A percentile compares a stretch with the other conserved stretches of the same genome.
Evolutionary conservation across 2,888 invertebrate species (phyloP).

Genomic region (Rhagophthalmus giganteus): DNA sequence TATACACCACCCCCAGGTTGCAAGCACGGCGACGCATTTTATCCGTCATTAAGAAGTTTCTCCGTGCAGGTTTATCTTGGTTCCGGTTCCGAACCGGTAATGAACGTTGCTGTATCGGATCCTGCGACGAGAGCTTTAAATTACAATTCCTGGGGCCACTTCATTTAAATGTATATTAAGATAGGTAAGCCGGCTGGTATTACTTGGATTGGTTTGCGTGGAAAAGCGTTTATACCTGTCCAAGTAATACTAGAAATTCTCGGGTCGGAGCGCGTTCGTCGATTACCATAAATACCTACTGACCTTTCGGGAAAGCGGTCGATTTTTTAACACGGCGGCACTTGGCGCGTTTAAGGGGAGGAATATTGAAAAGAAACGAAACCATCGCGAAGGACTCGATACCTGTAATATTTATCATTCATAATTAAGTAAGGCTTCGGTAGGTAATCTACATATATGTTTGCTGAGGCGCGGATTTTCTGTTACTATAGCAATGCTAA

Average conservation of each 20-base stretch:
- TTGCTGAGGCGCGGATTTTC: not conserved
- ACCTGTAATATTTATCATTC: too few species aligned
- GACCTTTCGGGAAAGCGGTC: too few species aligned
- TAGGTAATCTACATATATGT: too few species aligned
- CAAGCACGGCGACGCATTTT: constrained; percentile 36
- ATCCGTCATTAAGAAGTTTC: constrained; percentile 40
- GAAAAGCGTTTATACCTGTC: constrained; percentile 26
- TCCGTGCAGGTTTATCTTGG: constrained; percentile 38
- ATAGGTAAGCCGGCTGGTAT: constrained; percentile 29
- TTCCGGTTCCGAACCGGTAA: constrained; percentile 41
- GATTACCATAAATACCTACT: constrained; percentile 20
- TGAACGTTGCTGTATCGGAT: constrained; percentile 41
- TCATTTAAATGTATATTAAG: constrained; percentile 36
- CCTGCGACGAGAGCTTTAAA: constrained; percentile 32
- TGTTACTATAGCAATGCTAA: constrained; percentile 1
- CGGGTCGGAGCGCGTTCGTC: constrained; percentile 17
- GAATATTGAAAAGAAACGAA: too few species aligned
- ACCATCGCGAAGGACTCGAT: too few species aligned
- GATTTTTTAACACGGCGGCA: too few species aligned
- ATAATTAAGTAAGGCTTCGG: too few species aligned
- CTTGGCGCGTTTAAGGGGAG: too few species aligned
- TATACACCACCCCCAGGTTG: constrained; percentile 2
- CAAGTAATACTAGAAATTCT: constrained; percentile 21
- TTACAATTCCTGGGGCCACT: constrained; percentile 36
- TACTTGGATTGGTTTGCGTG: constrained; percentile 30